These are phyloP conservation scores for Elachura formosa DNA, from an alignment of 2,113 vertebrate genomes.

Conservation along the genomic window DNA sequence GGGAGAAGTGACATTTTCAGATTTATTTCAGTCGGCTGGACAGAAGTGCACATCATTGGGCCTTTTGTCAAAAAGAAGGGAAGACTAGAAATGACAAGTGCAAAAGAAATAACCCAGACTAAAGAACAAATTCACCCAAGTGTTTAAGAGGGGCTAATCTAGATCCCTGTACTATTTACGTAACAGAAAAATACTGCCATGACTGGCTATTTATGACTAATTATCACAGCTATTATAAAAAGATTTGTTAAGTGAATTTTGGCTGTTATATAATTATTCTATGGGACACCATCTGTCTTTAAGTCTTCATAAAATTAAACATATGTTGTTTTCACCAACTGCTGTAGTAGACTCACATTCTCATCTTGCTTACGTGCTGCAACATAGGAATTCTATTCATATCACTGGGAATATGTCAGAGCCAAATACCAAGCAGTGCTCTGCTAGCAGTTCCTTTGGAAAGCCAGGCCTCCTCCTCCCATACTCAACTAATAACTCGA, in stretches of 20 bases:
- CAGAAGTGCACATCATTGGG: background rate
- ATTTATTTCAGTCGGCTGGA: background rate
- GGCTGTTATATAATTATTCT: constrained; percentile 60
- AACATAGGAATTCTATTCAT: constrained; percentile 12
- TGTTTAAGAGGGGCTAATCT: background rate
- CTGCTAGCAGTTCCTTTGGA: background rate
- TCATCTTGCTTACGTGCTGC: constrained; percentile 1
- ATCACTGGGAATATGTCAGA: background rate
- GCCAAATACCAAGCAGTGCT: background rate
- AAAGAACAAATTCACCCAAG: background rate
- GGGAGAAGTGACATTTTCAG: background rate
- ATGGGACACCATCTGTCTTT: constrained; percentile 64
- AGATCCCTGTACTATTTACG: background rate
- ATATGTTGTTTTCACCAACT: constrained; percentile 60
- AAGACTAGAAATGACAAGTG: background rate
- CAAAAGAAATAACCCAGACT: background rate
- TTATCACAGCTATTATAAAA: constrained; percentile 29
- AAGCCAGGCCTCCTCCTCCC: background rate
- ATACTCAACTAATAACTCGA: background rate
- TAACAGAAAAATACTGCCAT: background rate
- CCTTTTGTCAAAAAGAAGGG: background rate
- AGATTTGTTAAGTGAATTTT: constrained; percentile 54
- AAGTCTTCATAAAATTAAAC: constrained; percentile 63
- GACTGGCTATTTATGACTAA: constrained; percentile 25
- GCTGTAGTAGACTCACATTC: constrained; percentile 3